Base-by-base conservation (phyloP, 2,888 invertebrate species). In the Cyclophora albipunctata region DNA sequence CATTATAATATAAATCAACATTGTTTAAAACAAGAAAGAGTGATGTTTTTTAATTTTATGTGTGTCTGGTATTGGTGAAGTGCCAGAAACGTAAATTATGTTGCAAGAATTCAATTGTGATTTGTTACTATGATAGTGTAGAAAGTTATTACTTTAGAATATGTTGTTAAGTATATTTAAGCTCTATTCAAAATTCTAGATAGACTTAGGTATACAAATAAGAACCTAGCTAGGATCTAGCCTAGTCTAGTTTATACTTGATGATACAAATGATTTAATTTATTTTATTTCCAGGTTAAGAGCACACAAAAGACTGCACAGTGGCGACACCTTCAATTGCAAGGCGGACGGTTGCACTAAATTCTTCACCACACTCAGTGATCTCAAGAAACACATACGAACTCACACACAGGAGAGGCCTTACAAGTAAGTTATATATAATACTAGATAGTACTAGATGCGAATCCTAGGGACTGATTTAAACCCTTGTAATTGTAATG, bases 301-400 rank as follows among this genome's bases (percentile, higher is more conserved):
- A 78, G 97, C 97, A 48, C 98, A 98, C 80, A 93, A 97, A 80
- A 91, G 98, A 64, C 87, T 98, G 52, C 98, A 98, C 84, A 97
- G 94, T 73, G 98, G 98, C 5, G 93, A 96, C 77, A 98, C 98
- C 4, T 98, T 98, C 78, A 97, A 98, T 84, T 98, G 98, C 81
- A 92, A 93, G 67, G 91, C 93, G 55, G 90, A 90, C 51, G 94
- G 95, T 48, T 98, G 98, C 73, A 89, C 92, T 55, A 98, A 98
- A 78, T 96, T 93, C 80, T 98, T 98, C 79, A 98, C 98, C 5
- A 98, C 98, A 20, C 90, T 96, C 56, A 97, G 97, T 78, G 98
- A 98, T 85, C 91, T 98, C 64, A 96, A 97, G 84, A 98, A 98
- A 90, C 98, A 98, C 78, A 92, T 93, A 67, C 91, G 97, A 53